A percentile compares a stretch with the other conserved stretches of the same genome.
These are phyloP conservation scores for Knipowitschia caucasica DNA, from an alignment of 2,797 vertebrate genomes.

Conservation along the genomic window DNA sequence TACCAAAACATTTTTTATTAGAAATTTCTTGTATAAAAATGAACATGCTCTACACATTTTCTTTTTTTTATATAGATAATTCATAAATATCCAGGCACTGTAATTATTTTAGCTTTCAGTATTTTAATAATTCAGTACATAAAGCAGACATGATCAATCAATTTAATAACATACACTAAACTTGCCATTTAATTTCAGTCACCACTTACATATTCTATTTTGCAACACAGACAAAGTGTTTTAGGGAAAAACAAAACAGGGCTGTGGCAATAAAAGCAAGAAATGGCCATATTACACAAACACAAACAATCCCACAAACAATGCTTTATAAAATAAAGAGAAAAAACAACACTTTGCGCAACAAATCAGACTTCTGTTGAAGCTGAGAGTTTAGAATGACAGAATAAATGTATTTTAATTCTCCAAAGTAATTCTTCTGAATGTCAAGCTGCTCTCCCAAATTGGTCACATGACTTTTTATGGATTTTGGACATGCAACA, in stretches of 20 bases:
- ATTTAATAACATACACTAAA: conserved; percentile 87
- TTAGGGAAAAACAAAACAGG: conserved; percentile 63
- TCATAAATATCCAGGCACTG: conserved; percentile 98
- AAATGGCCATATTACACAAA: conserved; percentile 69
- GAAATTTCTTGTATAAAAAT: conserved; percentile 98
- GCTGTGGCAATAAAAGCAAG: conserved; percentile 42
- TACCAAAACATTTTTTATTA: conserved; percentile 97
- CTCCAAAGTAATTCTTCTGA: conserved; percentile 61
- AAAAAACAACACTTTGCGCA: conserved; percentile 61
- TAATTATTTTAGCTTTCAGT: conserved; percentile 72
- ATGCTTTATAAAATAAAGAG: conserved; percentile 72
- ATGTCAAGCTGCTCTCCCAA: conserved; percentile 42
- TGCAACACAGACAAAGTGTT: conserved; percentile 77
- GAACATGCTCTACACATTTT: conserved; percentile 92
- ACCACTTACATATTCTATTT: conserved; percentile 89
- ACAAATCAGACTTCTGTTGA: conserved; percentile 46
- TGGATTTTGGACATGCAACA: conserved; percentile 71
- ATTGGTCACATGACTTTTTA: conserved; percentile 46
- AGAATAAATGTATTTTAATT: conserved; percentile 50
- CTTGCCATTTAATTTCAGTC: conserved; percentile 88
- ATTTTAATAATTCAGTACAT: conserved; percentile 83
- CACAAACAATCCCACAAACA: conserved; percentile 83
- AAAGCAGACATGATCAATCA: conserved; percentile 86
- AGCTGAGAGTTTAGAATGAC: conserved; percentile 49
- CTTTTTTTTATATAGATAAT: conserved; percentile 74